Conservation (phyloP, 2,797 vertebrate genomes). For the Periophthalmus magnuspinnatus region DNA sequence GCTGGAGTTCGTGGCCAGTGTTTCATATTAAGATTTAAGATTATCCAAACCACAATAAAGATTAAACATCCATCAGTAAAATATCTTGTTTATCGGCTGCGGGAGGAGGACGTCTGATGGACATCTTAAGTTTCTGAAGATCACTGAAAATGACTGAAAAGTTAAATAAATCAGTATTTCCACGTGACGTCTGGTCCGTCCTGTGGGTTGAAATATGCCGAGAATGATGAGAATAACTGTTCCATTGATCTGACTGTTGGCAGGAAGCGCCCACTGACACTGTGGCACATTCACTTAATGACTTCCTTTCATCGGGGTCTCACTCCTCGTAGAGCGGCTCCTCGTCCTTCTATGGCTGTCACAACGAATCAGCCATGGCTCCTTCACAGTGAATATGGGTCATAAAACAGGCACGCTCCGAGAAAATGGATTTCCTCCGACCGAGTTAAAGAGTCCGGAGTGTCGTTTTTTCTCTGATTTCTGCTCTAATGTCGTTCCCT, state of each 20-base stretch:
- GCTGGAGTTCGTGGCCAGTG: no score
- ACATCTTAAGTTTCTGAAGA: background rate
- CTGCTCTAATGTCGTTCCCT: no score
- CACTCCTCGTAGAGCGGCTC: conserved; percentile 29
- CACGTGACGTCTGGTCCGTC: background rate
- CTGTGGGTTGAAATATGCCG: conserved; percentile 52
- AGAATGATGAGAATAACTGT: conserved; percentile 47
- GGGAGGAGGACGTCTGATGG: no score
- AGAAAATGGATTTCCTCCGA: background rate
- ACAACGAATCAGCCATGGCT: conserved; percentile 24
- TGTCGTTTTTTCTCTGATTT: no score
- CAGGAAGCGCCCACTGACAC: conserved; percentile 34
- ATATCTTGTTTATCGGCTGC: no score
- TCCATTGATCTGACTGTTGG: conserved; percentile 50
- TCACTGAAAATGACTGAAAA: background rate
- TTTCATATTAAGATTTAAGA: no score
- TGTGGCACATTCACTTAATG: conserved; percentile 38
- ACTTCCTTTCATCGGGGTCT: conserved; percentile 49
- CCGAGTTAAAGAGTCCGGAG: background rate
- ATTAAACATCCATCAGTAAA: no score
- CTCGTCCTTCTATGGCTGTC: conserved; percentile 22
- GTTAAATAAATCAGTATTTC: background rate
- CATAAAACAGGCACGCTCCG: conserved; percentile 16
- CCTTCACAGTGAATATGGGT: conserved; percentile 25
- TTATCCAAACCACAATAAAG: no score